Evolutionary conservation across 2,113 vertebrate genomes (phyloP), one percentile per base, ranked within the genome.

Genomic region (Tamias sibiricus): DNA sequence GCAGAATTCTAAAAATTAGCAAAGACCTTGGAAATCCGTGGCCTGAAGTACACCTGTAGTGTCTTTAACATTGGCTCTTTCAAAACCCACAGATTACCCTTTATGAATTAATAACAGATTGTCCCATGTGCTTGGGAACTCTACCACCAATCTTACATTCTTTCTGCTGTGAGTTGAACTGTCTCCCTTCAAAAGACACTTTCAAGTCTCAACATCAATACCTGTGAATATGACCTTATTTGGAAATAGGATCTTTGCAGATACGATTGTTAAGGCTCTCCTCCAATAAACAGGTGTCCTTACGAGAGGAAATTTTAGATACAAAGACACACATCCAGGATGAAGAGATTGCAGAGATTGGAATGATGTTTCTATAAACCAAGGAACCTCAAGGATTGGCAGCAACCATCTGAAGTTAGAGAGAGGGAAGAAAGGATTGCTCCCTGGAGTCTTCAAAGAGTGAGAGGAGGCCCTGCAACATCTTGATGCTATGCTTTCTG

Each of bases 1-100:
- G 8, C 68, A 12, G 81, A 92, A 90, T 92, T 95, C 52, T 90
- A 74, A 95, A 66, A 86, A 76, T 69, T 54, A 87, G 40, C 40
- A 52, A 91, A 72, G 13, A 20, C 77, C 30, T 94, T 22, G 62
- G 62, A 80, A 91, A 87, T 49, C 49, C 30, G 28, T 14, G 37
- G 28, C 8, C 35, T 44, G 2, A 92, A 92, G 42, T 80, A 64
- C 79, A 28, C 7, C 49, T 64, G 20, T 64, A 47, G 37, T 52
- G 37, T 68, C 40, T 44, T 3, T n/a, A 72, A 77, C 7, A 91
- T 42, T 42, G 89, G 52, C 49, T 14, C 8, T 32, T 79, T 47
- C 30, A 71, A 75, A 40, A 40, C 57, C 82, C 68, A 81, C 2
- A 82, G 42, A 49, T n/a, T 26, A 64, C 26, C 77, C n/a, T 90